phyloP scores from a whole-genome alignment of 1,140 invertebrate genomes.

The Neodiprion lecontei region DNA sequence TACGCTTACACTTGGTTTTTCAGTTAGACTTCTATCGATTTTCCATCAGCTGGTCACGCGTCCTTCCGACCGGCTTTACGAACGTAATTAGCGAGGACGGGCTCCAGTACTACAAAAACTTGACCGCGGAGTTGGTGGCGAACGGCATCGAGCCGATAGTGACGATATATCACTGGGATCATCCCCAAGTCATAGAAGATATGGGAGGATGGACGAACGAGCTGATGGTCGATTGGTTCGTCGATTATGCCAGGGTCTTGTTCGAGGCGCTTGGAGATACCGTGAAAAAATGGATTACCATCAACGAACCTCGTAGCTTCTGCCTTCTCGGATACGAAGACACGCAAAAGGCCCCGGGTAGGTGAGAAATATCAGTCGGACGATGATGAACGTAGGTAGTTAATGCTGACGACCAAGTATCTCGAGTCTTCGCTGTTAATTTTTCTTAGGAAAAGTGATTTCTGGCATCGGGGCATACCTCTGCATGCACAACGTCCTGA shows the following conservation, averaged over 20 bases:
- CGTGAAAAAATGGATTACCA: slow-evolving; percentile 25
- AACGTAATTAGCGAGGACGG: slow-evolving; percentile 43
- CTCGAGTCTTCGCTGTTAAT: too few relatives aligned
- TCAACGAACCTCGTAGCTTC: slow-evolving; percentile 23
- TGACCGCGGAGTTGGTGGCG: slow-evolving; percentile 56
- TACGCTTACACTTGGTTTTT: neutral
- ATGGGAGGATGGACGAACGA: slow-evolving; percentile 2
- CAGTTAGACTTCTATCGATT: slow-evolving; percentile 58
- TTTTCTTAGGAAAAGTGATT: slow-evolving; percentile 49
- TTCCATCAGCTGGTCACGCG: slow-evolving; percentile 68
- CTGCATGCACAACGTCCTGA: slow-evolving; percentile 62
- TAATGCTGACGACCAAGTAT: too few relatives aligned
- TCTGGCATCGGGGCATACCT: slow-evolving; percentile 60
- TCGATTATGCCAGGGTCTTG: slow-evolving; percentile 38
- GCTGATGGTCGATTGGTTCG: slow-evolving; percentile 44
- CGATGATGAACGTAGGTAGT: too few relatives aligned
- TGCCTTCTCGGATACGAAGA: slow-evolving; percentile 43
- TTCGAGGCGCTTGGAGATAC: slow-evolving; percentile 40
- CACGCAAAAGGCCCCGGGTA: slow-evolving; percentile 25
- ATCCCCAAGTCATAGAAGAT: neutral
- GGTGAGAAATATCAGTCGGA: neutral
- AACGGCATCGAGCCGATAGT: slow-evolving; percentile 60
- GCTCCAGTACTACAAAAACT: slow-evolving; percentile 49
- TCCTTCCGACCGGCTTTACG: slow-evolving; percentile 64
- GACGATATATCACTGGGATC: neutral